Percentiles rank a stretch among this genome's conserved stretches.
Conservation (phyloP, 2,888 invertebrate genomes). For the Limenitis camilla region DNA sequence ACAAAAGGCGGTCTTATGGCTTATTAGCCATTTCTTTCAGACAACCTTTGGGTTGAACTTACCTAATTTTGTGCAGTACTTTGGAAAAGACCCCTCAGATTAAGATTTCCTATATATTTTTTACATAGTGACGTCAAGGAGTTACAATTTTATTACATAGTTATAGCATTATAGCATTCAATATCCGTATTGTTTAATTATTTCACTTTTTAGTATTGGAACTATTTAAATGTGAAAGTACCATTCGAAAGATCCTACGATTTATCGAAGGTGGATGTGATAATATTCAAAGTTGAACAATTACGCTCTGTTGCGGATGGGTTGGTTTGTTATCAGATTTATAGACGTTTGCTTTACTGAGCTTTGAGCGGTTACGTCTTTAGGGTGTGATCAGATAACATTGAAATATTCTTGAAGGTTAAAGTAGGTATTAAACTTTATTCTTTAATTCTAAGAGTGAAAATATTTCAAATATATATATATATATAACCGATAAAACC, state of each 20-base stretch:
- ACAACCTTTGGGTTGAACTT: no score
- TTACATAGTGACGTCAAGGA: no score
- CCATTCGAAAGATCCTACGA: not conserved
- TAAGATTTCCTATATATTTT: no score
- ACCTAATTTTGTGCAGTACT: no score
- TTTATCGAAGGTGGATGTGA: conserved; percentile 1
- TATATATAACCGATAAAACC: no score
- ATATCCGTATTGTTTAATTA: no score
- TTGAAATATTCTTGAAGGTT: conserved; percentile 1
- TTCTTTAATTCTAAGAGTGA: not conserved
- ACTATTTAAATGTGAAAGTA: not conserved
- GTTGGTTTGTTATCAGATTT: conserved; percentile 17
- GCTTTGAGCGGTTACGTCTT: conserved; percentile 9
- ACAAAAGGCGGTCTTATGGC: no score
- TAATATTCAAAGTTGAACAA: conserved; percentile 9
- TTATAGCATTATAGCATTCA: no score
- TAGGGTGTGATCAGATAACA: conserved; percentile 11
- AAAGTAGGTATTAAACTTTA: conserved; percentile 1
- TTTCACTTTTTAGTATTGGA: not conserved
- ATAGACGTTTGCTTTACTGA: conserved; percentile 10
- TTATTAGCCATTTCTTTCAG: no score
- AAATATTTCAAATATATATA: not conserved
- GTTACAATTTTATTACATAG: no score
- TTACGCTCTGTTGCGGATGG: conserved; percentile 10
- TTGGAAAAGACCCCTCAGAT: no score